Percentiles rank a stretch among this genome's conserved stretches.
These are phyloP conservation scores for Caenorhabditis afra DNA, from an alignment of 2,888 invertebrate species.

Conservation along the genomic window DNA sequence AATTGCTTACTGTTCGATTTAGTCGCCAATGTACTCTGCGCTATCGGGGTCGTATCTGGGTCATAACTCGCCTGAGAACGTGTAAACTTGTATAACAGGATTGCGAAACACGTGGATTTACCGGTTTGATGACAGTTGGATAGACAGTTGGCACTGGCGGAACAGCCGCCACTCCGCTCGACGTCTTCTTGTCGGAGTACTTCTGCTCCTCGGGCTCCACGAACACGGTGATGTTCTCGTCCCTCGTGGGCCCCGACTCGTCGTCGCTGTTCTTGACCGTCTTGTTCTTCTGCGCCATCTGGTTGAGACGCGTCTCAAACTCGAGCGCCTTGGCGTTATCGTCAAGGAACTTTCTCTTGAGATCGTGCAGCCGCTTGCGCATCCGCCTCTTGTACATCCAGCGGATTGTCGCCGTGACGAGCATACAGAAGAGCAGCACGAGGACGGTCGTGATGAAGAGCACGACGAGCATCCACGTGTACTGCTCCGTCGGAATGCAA, in stretches of 20 bases:
- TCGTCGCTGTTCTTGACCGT: neutral
- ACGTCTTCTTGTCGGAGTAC: slow-evolving; percentile 18
- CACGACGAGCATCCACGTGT: slow-evolving; percentile 50
- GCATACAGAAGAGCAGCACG: slow-evolving; percentile 48
- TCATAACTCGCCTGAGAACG: slow-evolving; percentile 34
- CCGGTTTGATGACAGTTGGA: too few relatives aligned
- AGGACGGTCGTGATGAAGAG: slow-evolving; percentile 42
- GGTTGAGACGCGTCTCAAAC: slow-evolving; percentile 43
- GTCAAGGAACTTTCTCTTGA: slow-evolving; percentile 37
- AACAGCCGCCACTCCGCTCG: too few relatives aligned
- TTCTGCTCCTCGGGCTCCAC: slow-evolving; percentile 28
- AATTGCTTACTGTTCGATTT: slow-evolving; percentile 27
- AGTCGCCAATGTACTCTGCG: slow-evolving; percentile 43
- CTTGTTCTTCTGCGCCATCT: slow-evolving; percentile 47
- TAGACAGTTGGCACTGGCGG: too few relatives aligned
- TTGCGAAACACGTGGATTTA: neutral
- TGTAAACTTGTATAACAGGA: slow-evolving; percentile 3
- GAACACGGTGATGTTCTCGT: slow-evolving; percentile 34
- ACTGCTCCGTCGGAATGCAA: slow-evolving; percentile 54
- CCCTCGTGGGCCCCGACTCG: slow-evolving; percentile 1
- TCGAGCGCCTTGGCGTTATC: slow-evolving; percentile 47
- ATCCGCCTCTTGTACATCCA: slow-evolving; percentile 60
- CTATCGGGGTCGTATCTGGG: slow-evolving; percentile 50
- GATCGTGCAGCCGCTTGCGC: slow-evolving; percentile 48
- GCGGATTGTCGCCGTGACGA: slow-evolving; percentile 41